Evolutionary conservation across 2,113 vertebrate genomes (phyloP), one percentile per base, ranked within the genome.

Genomic region (Perca fluviatilis): DNA sequence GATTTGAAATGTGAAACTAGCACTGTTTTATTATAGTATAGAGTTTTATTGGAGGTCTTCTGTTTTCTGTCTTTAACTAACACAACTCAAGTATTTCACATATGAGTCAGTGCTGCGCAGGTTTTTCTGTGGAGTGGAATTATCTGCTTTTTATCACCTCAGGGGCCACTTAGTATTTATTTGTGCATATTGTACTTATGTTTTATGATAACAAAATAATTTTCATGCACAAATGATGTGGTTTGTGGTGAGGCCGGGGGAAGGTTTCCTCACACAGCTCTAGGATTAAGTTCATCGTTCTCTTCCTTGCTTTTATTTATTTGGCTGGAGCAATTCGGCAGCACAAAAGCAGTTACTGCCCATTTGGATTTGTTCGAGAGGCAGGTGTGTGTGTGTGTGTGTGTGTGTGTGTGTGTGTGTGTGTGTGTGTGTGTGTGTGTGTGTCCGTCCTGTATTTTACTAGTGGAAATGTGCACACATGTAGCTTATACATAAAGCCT

Each of bases 221-320:
- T 80, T 49, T 86, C 43, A 81, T 71, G 69, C 75, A 81, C 72
- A 84, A 88, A 80, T 85, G 80, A 91, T 86, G 85, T 88, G 82
- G 85, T 87, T 63, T 85, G 61, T 61, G 63, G 54, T 15, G 30
- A 83, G 47, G 58, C 46, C 9, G 67, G 84, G 86, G 84, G 27
- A 27, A 89, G 81, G 74, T 80, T 79, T 90, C 83, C 71, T 70
- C 72, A 30, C 5, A 62, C n/a, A 27, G 10, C 60, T n/a, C 78
- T 63, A 78, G 85, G 80, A 87, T 79, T 80, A 74, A 50, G 49
- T 65, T 72, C 75, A 72, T 83, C 63, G 82, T 79, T 82, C 62
- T 58, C 46, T 18, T n/a, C 10, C 19, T 18, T 9, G 25, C 7
- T 61, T 86, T 80, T 69, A 83, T 88, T 82, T 12, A 64, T 77